Conservation (phyloP, 53 echinoderm and acorn worm species). For the Apostichopus leukothele region DNA sequence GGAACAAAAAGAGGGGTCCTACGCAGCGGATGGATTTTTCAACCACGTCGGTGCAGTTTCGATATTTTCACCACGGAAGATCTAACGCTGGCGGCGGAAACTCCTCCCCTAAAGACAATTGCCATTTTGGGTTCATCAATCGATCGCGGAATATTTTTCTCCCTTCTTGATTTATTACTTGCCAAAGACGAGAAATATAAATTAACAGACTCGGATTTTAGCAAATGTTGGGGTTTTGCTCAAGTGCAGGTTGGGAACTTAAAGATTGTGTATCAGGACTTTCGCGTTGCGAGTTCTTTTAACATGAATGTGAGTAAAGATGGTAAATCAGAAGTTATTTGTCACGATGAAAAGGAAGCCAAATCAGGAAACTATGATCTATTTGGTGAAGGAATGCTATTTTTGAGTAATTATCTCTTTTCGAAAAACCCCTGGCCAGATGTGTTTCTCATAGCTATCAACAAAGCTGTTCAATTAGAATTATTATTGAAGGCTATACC, state of each 20-base stretch:
- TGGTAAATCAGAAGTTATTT: neutral
- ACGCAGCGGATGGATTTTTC: conserved; percentile 29
- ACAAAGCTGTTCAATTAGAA: neutral
- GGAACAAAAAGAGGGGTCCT: conserved; percentile 1
- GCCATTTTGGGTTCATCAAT: conserved; percentile 13
- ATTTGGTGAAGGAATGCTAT: neutral
- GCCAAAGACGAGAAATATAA: neutral
- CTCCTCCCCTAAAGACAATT: neutral
- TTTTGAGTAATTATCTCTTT: neutral
- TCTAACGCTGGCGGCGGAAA: neutral
- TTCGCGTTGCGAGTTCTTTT: neutral
- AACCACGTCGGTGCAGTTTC: conserved; percentile 14
- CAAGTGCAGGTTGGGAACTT: conserved; percentile 17
- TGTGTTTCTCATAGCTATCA: neutral
- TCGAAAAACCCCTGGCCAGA: neutral
- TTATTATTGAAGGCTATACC: neutral
- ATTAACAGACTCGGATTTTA: neutral
- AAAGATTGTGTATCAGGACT: conserved; percentile 7
- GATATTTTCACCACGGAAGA: conserved; percentile 20
- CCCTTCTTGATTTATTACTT: conserved; percentile 15
- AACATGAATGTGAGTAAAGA: neutral
- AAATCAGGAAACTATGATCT: neutral
- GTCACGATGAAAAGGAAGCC: conserved; percentile 33
- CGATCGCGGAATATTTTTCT: conserved; percentile 30
- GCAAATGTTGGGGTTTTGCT: conserved; percentile 34